phyloP scores from a whole-genome alignment of 2,797 vertebrate genomes.

The Gallirallus australis region DNA sequence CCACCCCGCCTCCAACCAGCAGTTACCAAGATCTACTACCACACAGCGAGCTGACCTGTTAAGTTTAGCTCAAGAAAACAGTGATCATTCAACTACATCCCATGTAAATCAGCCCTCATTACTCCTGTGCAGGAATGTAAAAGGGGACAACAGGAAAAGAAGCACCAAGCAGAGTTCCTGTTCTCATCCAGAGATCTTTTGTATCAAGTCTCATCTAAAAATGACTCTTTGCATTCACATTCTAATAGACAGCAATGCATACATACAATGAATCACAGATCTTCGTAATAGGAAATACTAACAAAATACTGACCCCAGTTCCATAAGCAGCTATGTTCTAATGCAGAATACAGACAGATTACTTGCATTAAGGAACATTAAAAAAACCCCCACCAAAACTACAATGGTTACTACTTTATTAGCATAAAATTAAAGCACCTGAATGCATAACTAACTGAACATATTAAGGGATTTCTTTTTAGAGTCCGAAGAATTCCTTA shows the following conservation, averaged over 20 bases:
- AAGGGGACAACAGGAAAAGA: not conserved
- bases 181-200: conserved; percentile 23
- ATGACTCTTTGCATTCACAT: conserved; percentile 34
- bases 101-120: not conserved
- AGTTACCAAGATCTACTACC: not conserved
- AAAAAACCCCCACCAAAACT: conserved; percentile 35
- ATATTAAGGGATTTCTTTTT: conserved; percentile 51
- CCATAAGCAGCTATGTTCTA: conserved; percentile 8
- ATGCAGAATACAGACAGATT: conserved; percentile 25
- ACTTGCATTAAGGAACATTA: conserved; percentile 64
- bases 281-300: conserved; percentile 50
- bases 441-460: conserved; percentile 65
- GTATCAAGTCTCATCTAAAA: conserved; percentile 48
- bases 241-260: not conserved
- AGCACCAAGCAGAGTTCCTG: not conserved
- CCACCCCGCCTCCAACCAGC: not conserved
- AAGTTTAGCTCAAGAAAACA: not conserved
- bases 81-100: not conserved
- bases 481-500: conserved; percentile 61
- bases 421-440: conserved; percentile 73
- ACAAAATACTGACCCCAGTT: conserved; percentile 39
- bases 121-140: not conserved
- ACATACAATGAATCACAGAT: conserved; percentile 9
- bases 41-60: not conserved
- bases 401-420: conserved; percentile 53